Conservation (phyloP, 2,888 invertebrate species). For the Euzophera pinguis region DNA sequence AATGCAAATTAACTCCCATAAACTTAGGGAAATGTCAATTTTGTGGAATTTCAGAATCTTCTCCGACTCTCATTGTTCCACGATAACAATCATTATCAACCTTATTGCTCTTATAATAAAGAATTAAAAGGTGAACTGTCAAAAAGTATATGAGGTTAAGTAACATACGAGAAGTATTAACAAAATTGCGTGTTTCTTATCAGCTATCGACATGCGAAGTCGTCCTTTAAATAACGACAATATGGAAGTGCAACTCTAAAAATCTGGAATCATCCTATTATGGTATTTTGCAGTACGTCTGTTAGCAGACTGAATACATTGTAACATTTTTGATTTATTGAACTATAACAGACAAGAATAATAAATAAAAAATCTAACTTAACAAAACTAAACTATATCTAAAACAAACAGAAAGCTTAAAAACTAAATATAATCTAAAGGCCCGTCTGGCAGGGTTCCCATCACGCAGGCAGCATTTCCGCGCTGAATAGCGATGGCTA, state of each 20-base stretch:
- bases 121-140: not conserved
- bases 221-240: not conserved
- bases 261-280: too few species aligned
- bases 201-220: slow-evolving; percentile 33
- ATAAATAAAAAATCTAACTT: too few species aligned
- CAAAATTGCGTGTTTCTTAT: slow-evolving; percentile 34
- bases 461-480: too few species aligned
- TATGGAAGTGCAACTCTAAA: not conserved
- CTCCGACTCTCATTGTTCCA: not conserved
- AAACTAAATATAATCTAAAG: too few species aligned
- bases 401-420: too few species aligned
- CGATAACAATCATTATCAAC: not conserved
- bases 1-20: not conserved
- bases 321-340: too few species aligned
- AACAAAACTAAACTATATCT: too few species aligned
- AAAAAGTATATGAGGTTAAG: not conserved
- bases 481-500: too few species aligned
- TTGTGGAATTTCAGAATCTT: not conserved
- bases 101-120: not conserved
- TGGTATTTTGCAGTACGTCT: too few species aligned
- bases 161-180: slow-evolving; percentile 2
- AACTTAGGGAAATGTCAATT: not conserved
- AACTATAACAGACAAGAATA: too few species aligned
- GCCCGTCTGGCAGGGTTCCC: too few species aligned
- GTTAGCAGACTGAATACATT: too few species aligned